Evolutionary conservation across 2,113 vertebrate genomes (phyloP).

Genomic region (Phaethornis superciliosus): DNA sequence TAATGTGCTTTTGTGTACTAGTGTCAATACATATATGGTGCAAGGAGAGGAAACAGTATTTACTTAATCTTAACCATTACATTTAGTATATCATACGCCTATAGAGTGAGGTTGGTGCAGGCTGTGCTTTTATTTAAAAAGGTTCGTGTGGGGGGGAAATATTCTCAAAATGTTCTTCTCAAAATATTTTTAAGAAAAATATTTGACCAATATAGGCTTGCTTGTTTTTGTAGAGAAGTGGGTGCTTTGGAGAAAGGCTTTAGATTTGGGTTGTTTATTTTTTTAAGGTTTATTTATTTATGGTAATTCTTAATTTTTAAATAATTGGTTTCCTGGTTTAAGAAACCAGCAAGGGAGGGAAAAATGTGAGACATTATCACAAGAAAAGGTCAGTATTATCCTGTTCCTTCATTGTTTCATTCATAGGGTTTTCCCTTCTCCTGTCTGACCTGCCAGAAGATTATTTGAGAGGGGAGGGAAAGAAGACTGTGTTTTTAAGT

Average conservation of each 20-base stretch:
- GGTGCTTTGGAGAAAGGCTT: not conserved
- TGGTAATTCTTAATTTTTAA: not conserved
- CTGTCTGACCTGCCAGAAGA: not conserved
- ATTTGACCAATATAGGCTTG: not conserved
- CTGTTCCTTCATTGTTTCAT: conserved; percentile 18
- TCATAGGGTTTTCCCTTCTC: not conserved
- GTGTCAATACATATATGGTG: not conserved
- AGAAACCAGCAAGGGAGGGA: not conserved
- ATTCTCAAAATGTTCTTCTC: not conserved
- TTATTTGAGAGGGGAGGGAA: not conserved
- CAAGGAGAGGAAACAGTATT: not conserved
- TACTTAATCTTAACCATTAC: not conserved
- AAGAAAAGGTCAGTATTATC: conserved; percentile 10
- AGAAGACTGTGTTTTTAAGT: not conserved
- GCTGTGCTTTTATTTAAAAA: not conserved
- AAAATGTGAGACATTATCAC: not conserved
- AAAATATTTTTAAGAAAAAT: not conserved
- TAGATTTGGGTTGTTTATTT: not conserved
- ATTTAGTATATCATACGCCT: not conserved
- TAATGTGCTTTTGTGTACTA: not conserved
- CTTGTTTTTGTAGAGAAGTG: not conserved
- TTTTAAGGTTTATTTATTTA: not conserved
- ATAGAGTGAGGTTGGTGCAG: not conserved
- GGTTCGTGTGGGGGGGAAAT: not conserved
- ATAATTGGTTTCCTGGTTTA: not conserved